Base-by-base conservation (phyloP, 92 coral and sea anemone species). In the Phymanthus crucifer region DNA sequence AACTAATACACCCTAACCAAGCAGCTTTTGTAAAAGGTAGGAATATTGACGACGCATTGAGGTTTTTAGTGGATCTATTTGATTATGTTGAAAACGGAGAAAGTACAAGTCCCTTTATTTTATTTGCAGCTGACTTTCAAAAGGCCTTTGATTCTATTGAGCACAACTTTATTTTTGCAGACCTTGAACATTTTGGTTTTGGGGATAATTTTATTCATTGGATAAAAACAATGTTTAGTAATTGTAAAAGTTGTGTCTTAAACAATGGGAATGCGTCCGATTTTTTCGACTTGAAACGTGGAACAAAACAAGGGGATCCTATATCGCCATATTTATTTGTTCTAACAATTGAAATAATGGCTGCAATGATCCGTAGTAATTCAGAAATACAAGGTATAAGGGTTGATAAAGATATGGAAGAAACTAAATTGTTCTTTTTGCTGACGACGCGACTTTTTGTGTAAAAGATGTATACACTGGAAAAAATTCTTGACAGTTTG, bases 1-100 rank as follows among this genome's bases (percentile, higher is more conserved):
- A 52, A 71, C 19, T 80, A 12, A 71, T 80, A 29, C 83, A 65
- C 36, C 47, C 74, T n/a, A n/a, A n/a, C n/a, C n/a, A n/a, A n/a
- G n/a, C n/a, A n/a, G n/a, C n/a, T n/a, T n/a, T n/a, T n/a, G 71
- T 81, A 18, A 70, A 81, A 58, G 79, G 79, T 19, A 47, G 83
- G 66, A 65, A 36, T 1, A 78, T 78, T 26, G 74, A 78, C 4
- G 83, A 78, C 26, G 52, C 72, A 31, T 31, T 77, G 29, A 19
- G 81, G 4, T 1, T 34, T 14, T 31, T 77, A 34, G 31, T 27
- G 4, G 81, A 77, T 56, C 65, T 64, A 24, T 26, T 77, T 16
- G 48, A 56, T 17, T 77, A 57, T 77, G 50, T 32, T 6, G 66
- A 77, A 34, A 43, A 16, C 14, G 14, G 50, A 16, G 27, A 77